Evolutionary conservation across 37 sponge, comb jelly and placozoan genomes (phyloP), one percentile per base, ranked within the genome.

Genomic region (Spongia lamella): DNA sequence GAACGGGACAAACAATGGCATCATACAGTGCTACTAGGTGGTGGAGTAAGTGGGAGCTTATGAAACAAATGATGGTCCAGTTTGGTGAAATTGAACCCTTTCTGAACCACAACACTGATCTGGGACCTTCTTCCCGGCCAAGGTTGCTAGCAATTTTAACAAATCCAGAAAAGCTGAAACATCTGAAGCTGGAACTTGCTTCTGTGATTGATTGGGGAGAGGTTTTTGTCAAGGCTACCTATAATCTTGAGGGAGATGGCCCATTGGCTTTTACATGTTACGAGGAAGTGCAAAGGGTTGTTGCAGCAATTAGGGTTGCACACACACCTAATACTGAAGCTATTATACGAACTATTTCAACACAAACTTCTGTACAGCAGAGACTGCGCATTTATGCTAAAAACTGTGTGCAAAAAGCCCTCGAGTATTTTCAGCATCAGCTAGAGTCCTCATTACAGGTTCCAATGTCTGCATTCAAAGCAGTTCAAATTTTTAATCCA

Each of bases 31-130:
- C 58, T 13, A 86, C 87, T 13, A 49, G 77, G 40, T 86, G 80
- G 87, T 86, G 87, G 87, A 75, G 76, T 26, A 50, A 61, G 33
- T 79, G 75, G 75, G 70, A 79, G 43, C 54, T 83, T 35, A 24
- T 66, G 30, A n/a, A 74, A 9, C 80, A 86, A 38, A 7, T 86
- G 51, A 40, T 79, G 63, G 43, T 61, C 6, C 72, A 79, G 56
- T 86, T 86, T 68, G 87, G 80, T 20, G 76, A 86, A 51, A 33
- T 86, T 39, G 53, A 53, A 39, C 76, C 80, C 9, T 79, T 79
- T 64, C 54, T 86, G 22, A 24, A 59, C 37, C 11, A 65, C 22
- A 79, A 86, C 64, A 15, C 38, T 25, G 77, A 79, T 51, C 52
- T 79, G 20, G 76, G 76, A 50, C 70, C 87, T 56, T 17, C 76